Evolutionary conservation across 2,797 vertebrate genomes (phyloP).

Genomic region (Argya squamiceps): DNA sequence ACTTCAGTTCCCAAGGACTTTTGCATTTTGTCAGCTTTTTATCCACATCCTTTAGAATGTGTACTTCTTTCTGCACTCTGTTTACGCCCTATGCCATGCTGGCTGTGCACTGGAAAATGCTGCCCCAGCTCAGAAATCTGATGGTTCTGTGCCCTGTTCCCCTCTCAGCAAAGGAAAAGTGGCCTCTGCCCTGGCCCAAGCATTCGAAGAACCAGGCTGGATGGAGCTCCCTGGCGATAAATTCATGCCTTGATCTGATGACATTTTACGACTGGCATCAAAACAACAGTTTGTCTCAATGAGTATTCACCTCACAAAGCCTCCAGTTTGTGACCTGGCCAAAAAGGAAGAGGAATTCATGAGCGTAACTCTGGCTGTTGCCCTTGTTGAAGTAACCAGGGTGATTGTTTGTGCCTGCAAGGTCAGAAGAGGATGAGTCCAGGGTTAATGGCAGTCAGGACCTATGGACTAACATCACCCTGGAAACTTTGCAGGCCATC

Average conservation of each 20-base stretch:
- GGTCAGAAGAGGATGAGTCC: neutral
- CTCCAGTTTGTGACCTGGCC: neutral
- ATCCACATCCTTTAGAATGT: rapidly evolving
- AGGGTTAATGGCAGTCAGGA: neutral
- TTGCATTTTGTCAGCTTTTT: rapidly evolving
- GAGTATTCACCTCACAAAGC: neutral
- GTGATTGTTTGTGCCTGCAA: neutral
- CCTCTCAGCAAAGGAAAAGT: neutral
- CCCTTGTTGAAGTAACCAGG: neutral
- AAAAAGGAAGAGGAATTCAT: neutral
- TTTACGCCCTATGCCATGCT: neutral
- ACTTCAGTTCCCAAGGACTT: neutral
- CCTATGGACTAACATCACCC: neutral
- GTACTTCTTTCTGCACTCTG: neutral
- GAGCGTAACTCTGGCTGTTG: neutral
- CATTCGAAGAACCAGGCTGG: rapidly evolving
- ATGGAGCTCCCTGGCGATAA: rapidly evolving
- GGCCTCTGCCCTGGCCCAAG: neutral
- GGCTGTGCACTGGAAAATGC: neutral
- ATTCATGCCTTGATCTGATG: neutral
- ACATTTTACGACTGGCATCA: neutral
- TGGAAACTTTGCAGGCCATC: neutral
- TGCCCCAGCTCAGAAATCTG: neutral
- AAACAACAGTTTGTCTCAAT: neutral
- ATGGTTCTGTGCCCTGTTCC: neutral